Conservation (phyloP, 2,797 vertebrate species). For the Eulemur rubriventer region DNA sequence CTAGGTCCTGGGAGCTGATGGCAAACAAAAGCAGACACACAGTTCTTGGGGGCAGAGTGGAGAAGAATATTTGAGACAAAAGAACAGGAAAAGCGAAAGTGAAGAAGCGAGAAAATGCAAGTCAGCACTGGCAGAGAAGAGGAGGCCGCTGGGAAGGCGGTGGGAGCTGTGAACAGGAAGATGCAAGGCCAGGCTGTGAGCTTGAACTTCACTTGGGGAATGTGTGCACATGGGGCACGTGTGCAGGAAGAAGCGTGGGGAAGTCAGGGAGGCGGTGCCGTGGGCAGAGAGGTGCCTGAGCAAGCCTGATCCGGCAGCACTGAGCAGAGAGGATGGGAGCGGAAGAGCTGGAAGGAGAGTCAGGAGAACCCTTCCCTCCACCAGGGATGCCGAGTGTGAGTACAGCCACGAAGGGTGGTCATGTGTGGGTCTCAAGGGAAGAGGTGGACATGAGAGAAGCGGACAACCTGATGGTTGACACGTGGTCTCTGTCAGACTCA, state of each 20-base stretch:
- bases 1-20: neutral
- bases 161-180: neutral
- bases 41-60: neutral
- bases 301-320: neutral
- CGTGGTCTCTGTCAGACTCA: neutral
- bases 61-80: neutral
- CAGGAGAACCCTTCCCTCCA: fast-evolving
- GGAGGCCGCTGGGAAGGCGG: neutral
- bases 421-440: neutral
- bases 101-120: neutral
- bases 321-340: neutral
- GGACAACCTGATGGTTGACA: neutral
- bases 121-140: neutral
- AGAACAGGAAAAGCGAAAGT: neutral
- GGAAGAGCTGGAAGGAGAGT: fast-evolving
- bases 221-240: fast-evolving
- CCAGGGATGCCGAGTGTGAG: fast-evolving
- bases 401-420: fast-evolving
- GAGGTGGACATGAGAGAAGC: fast-evolving
- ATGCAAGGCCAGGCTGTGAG: neutral
- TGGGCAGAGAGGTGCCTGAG: neutral
- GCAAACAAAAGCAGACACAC: neutral
- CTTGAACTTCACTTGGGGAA: neutral
- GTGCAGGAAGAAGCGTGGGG: neutral
- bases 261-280: fast-evolving